Percentiles rank a stretch among this genome's conserved stretches.
Conservation (phyloP, 2,113 vertebrate species). For the Ahaetulla prasina region DNA sequence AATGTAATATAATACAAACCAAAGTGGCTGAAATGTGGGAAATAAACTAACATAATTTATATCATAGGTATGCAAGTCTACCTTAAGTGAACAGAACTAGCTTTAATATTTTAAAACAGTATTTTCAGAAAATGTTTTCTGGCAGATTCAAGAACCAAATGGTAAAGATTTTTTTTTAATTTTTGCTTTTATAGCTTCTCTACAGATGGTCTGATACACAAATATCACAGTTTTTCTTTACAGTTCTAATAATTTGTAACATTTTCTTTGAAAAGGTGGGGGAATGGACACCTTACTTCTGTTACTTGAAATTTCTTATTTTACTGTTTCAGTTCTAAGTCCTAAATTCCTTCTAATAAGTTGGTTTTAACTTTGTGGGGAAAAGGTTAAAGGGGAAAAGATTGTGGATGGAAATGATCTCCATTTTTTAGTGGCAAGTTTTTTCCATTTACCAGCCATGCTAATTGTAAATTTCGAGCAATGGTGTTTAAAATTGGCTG, state of each 20-base stretch:
- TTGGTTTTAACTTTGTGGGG: not conserved
- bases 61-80: not conserved
- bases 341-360: not conserved
- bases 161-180: constrained; percentile 3
- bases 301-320: constrained; percentile 1
- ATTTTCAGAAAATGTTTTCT: constrained; percentile 30
- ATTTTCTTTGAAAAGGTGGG: not conserved
- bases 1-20: not conserved
- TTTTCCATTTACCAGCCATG: not conserved
- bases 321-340: not conserved
- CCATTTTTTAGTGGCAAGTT: not conserved
- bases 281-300: not conserved
- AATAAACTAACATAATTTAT: not conserved
- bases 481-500: not conserved
- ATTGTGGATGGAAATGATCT: not conserved
- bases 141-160: not conserved
- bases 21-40: not conserved
- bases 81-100: constrained; percentile 9
- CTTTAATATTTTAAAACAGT: constrained; percentile 1
- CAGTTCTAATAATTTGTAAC: constrained; percentile 11
- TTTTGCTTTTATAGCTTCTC: constrained; percentile 26
- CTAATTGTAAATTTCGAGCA: not conserved
- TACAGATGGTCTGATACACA: constrained; percentile 12
- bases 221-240: constrained; percentile 21
- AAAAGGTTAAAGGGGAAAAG: not conserved